A percentile compares a stretch with the other conserved stretches of the same genome.
These are phyloP conservation scores for Salvelinus fontinalis DNA, from an alignment of 2,113 vertebrate species.

Conservation along the genomic window DNA sequence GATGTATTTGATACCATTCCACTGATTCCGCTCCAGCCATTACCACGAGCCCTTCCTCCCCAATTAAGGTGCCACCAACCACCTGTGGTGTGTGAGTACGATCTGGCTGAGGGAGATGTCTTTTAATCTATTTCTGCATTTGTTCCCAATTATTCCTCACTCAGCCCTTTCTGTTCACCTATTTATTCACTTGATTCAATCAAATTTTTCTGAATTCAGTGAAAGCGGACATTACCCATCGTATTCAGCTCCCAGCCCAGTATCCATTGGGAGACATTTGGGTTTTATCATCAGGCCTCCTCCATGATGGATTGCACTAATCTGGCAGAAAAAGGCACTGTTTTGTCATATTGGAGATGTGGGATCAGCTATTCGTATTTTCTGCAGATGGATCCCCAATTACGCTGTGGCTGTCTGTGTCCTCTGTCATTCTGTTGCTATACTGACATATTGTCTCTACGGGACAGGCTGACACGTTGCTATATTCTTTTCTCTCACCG, in stretches of 20 bases:
- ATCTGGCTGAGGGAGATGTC: conserved; percentile 18
- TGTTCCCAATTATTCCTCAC: conserved; percentile 20
- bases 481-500: conserved; percentile 29
- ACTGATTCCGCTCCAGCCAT: no score
- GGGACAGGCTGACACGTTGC: conserved; percentile 15
- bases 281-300: conserved; percentile 15
- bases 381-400: conserved; percentile 53
- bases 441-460: conserved; percentile 34
- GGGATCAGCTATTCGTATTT: conserved; percentile 53
- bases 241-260: conserved; percentile 5
- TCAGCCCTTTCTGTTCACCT: conserved; percentile 26
- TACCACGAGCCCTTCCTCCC: no score
- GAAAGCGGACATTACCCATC: conserved; percentile 32
- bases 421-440: conserved; percentile 40
- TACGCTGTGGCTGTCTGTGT: conserved; percentile 41
- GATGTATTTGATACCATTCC: no score
- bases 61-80: no score
- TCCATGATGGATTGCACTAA: conserved; percentile 30
- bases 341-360: conserved; percentile 56
- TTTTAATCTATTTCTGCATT: conserved; percentile 37
- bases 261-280: conserved; percentile 1
- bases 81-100: no score
- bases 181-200: conserved; percentile 38
- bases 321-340: conserved; percentile 25
- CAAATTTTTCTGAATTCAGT: conserved; percentile 48